Base-by-base conservation (phyloP, 2,888 invertebrate species). In the Eremobia ochroleuca region DNA sequence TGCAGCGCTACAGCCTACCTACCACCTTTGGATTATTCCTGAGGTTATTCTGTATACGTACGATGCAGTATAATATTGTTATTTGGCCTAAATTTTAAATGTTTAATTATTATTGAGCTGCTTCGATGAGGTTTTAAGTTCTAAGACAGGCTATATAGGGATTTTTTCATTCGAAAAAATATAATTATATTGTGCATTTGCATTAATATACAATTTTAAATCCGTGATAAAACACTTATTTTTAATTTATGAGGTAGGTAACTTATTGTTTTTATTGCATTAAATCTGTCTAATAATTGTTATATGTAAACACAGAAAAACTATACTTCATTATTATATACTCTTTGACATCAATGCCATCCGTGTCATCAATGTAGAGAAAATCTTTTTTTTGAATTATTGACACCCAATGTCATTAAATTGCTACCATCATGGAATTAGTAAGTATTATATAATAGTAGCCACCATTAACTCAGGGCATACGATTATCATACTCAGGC, bases 1-100 rank as follows among this genome's bases (percentile, higher is more conserved):
- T 76, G 67, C 69, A 77, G 52, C 68, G 43, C 64, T 62, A 46
- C 76, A 70, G 59, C 37, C n/a, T n/a, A n/a, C n/a, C n/a, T n/a
- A n/a, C n/a, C 68, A 15, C 28, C 9, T 73, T 73, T 68, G 52
- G 59, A n/a, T 58, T 55, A 69, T 52, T 46, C 34, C n/a, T 25
- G 9, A 31, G 25, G 31, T 34, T 34, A 49, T 49, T 31, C 8
- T 31, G 28, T 40, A 0, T 40, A 31, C 0, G 13, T 46, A 28
- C 21, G 28, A 13, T 31, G 21, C 25, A 15, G 15, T n/a, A 18
- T n/a, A n/a, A 18, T 64, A 37, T 8, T n/a, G 11, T 15, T 4
- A n/a, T 66, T 21, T 28, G 21, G 3, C 5, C 21, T 15, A 15
- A 21, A 43, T 65, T 65, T 43, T 43, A 13, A 34, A 11, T 28